Base-by-base conservation (phyloP, 2,888 invertebrate species). In the Ophioninae sp. region DNA sequence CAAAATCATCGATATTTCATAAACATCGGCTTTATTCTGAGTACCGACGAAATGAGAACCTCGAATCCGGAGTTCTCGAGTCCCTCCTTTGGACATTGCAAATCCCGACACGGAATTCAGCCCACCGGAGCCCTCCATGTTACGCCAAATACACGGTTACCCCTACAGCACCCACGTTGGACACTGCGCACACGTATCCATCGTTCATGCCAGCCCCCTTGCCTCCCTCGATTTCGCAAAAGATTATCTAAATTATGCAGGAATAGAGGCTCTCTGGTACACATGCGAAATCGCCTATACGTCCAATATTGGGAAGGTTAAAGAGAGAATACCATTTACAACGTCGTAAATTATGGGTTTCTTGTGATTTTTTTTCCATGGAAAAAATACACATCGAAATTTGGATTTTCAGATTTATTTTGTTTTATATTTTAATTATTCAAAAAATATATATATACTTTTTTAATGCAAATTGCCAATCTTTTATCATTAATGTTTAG, bases 281-380 rank as follows among this genome's bases (percentile, higher is more conserved):
- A 90, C 89, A 88, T 91, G 90, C 87, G 88, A 89, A 90, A 90
- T 88, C 87, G 90, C 88, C 88, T 87, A 88, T 83, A 79, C 79
- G 37, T 17, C 59, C 84, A 82, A 78, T 74, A 84, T 79, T 83
- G 80, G 77, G 44, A 80, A 58, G 72, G 81, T 76, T 86, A 86
- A 84, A 84, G 82, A 84, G 85, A 87, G 87, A 82, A 81, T 1
- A 30, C 30, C 3, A 30, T 30, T 3, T 30, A 30, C 30, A 30
- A 30, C 2, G 30, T 30, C 30, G 30, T 30, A 30, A 30, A 30
- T 30, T 30, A 30, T 30, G 30, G 30, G 30, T 30, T 30, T 30
- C 30, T 30, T 30, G 3, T 30, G 30, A 30, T 30, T 30, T 30
- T 30, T 30, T 30, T 30, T 3, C 30, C 30, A 30, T 30, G 30